phyloP scores from a whole-genome alignment of 2,888 invertebrate species.

The Callyntrura guangdongensis region DNA sequence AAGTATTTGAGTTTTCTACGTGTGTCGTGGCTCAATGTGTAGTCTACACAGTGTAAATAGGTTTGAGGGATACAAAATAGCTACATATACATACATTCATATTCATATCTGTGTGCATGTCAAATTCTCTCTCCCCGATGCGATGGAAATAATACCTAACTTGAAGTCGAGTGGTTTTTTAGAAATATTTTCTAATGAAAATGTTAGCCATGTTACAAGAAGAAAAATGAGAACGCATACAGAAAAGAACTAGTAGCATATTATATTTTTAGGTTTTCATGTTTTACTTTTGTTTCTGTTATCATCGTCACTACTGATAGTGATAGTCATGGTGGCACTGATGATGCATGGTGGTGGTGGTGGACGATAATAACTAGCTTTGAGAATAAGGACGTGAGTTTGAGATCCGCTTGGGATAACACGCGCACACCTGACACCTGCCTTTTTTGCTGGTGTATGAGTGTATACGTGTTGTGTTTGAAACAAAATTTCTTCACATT shows the following conservation, averaged over 20 bases:
- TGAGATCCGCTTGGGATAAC: conserved; percentile 77
- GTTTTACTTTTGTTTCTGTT: conserved; percentile 42
- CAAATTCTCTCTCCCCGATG: background rate
- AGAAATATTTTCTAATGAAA: conserved; percentile 19
- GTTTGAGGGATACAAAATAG: too few relatives aligned
- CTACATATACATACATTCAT: too few relatives aligned
- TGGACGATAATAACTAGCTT: conserved; percentile 71
- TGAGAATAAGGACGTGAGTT: conserved; percentile 63
- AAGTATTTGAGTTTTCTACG: too few relatives aligned
- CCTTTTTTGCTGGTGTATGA: conserved; percentile 53
- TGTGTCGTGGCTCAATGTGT: too few relatives aligned
- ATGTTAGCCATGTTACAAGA: conserved; percentile 52
- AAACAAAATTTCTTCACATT: too few relatives aligned
- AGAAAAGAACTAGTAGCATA: background rate
- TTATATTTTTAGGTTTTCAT: conserved; percentile 63
- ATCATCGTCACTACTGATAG: too few relatives aligned
- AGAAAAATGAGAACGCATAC: background rate
- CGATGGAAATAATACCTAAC: conserved; percentile 12
- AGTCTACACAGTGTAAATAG: background rate
- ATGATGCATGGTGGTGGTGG: conserved; percentile 30
- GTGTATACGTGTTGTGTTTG: background rate
- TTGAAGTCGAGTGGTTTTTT: conserved; percentile 12
- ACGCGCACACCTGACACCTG: conserved; percentile 80
- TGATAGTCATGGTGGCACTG: background rate
- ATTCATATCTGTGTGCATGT: background rate